Conservation (phyloP, 1,140 invertebrate species). For the Orius insidiosus region DNA sequence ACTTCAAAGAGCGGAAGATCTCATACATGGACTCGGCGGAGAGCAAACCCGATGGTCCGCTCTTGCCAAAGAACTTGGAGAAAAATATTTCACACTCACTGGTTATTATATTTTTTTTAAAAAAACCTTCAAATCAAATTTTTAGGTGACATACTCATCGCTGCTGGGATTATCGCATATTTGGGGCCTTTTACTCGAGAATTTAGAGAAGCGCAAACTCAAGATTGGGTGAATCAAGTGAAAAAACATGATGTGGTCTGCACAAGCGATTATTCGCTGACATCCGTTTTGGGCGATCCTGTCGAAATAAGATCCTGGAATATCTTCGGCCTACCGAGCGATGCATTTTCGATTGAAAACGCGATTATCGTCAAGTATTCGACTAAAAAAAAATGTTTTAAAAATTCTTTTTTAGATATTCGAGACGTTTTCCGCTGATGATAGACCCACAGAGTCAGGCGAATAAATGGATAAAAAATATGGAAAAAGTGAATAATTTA, state of each 20-base stretch:
- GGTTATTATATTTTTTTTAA: slow-evolving; percentile 18
- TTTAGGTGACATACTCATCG: slow-evolving; percentile 66
- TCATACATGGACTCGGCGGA: slow-evolving; percentile 71
- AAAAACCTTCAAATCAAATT: background rate
- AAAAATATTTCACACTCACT: slow-evolving; percentile 36
- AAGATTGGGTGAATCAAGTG: slow-evolving; percentile 52
- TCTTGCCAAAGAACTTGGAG: slow-evolving; percentile 54
- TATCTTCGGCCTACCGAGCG: slow-evolving; percentile 71
- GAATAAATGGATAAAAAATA: slow-evolving; percentile 87
- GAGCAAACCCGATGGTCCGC: slow-evolving; percentile 67
- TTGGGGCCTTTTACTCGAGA: slow-evolving; percentile 74
- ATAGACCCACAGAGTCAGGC: slow-evolving; percentile 91
- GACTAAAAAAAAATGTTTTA: slow-evolving; percentile 14
- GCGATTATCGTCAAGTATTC: slow-evolving; percentile 67
- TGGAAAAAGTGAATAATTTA: slow-evolving; percentile 74
- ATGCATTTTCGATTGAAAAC: slow-evolving; percentile 82
- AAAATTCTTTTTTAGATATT: slow-evolving; percentile 35
- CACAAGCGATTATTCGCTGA: slow-evolving; percentile 53
- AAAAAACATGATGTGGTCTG: slow-evolving; percentile 52
- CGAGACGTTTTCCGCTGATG: slow-evolving; percentile 76
- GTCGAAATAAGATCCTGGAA: slow-evolving; percentile 83
- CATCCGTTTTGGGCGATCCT: slow-evolving; percentile 60
- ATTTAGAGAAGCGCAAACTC: slow-evolving; percentile 50
- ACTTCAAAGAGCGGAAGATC: slow-evolving; percentile 77
- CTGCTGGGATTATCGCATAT: slow-evolving; percentile 77